phyloP scores from a whole-genome alignment of 2,797 vertebrate genomes.

The Synaphobranchus kaupii region DNA sequence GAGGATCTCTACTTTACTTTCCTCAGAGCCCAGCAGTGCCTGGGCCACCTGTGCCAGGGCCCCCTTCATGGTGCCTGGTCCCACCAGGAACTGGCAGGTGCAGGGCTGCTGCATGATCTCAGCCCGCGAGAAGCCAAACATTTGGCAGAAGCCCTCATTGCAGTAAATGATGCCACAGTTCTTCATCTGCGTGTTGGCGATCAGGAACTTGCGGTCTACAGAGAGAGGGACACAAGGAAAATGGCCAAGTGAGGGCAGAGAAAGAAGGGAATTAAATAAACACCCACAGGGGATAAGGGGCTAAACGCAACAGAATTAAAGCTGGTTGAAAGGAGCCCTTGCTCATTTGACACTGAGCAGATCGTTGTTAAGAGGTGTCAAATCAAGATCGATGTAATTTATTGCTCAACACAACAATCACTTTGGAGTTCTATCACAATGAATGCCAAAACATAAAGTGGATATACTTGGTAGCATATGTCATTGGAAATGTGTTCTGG shows the following conservation, averaged over 20 bases:
- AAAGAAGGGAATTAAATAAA: neutral
- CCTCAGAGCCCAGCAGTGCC: slow-evolving; percentile 90
- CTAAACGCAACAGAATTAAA: neutral
- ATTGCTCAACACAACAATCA: neutral
- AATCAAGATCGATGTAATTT: slow-evolving; percentile 1
- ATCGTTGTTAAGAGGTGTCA: neutral
- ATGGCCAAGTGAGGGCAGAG: neutral
- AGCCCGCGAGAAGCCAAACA: slow-evolving; percentile 92
- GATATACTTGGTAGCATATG: neutral
- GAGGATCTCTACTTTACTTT: slow-evolving; percentile 63
- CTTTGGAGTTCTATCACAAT: neutral
- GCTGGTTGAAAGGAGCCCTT: neutral
- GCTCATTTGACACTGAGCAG: neutral
- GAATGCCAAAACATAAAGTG: neutral
- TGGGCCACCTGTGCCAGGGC: slow-evolving; percentile 89
- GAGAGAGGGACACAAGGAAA: neutral
- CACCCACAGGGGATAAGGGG: neutral
- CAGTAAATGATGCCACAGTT: slow-evolving; percentile 97
- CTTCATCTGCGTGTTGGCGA: slow-evolving; percentile 89
- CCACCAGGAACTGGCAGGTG: slow-evolving; percentile 91
- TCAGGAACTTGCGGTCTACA: slow-evolving; percentile 87
- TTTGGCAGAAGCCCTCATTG: slow-evolving; percentile 95
- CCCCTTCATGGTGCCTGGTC: slow-evolving; percentile 88
- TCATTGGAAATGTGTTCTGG: neutral
- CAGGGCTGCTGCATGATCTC: slow-evolving; percentile 97